Evolutionary conservation across 2,113 vertebrate genomes (phyloP).

Genomic region (Cyanocitta stelleri): DNA sequence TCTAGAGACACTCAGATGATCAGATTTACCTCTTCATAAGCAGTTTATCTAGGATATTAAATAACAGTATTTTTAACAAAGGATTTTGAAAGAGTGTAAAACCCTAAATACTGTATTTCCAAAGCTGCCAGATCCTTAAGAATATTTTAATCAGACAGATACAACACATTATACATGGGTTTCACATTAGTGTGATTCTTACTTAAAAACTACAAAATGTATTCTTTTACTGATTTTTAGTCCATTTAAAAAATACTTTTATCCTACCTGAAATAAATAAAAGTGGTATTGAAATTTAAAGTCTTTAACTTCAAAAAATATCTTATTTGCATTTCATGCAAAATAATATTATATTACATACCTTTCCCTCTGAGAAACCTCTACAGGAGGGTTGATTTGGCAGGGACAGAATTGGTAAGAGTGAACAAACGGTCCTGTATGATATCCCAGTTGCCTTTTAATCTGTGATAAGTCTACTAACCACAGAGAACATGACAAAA

Average conservation of each 20-base stretch:
- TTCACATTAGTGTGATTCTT: not conserved
- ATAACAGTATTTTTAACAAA: not conserved
- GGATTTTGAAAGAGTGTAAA: not conserved
- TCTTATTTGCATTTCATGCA: not conserved
- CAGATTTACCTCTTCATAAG: not conserved
- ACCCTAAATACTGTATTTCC: not conserved
- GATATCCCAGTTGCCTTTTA: not conserved
- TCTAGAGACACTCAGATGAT: not conserved
- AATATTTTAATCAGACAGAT: not conserved
- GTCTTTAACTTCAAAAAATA: not conserved
- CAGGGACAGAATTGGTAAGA: not conserved
- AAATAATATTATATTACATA: not conserved
- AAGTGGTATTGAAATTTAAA: not conserved
- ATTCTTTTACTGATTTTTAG: not conserved
- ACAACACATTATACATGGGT: not conserved
- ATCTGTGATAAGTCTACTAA: slow-evolving; percentile 13
- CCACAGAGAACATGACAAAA: not conserved
- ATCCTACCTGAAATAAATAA: not conserved
- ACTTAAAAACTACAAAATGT: not conserved
- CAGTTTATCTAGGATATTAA: not conserved
- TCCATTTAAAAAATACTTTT: not conserved
- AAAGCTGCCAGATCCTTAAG: not conserved
- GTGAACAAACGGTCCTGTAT: not conserved
- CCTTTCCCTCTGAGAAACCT: not conserved
- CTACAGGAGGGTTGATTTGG: not conserved